Conservation (phyloP, 2,113 vertebrate genomes). For the Seriola dumerili region DNA sequence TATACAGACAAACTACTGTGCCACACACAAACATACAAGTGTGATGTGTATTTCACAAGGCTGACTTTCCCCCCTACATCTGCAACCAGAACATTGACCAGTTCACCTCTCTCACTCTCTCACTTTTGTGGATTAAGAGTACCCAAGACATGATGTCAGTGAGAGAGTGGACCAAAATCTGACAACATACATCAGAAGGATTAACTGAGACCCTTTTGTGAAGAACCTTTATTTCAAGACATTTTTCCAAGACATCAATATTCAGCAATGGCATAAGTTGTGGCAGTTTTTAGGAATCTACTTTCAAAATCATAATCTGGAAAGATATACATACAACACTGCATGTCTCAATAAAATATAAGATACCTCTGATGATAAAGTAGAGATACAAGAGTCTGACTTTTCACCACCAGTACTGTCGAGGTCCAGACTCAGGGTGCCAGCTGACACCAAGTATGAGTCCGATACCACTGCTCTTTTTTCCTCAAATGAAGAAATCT, state of each 20-base stretch:
- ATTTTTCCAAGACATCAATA: too few relatives aligned
- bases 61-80: slow-evolving; percentile 15
- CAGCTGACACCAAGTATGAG: neutral
- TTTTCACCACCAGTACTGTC: neutral
- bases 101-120: slow-evolving; percentile 13
- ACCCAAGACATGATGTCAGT: slow-evolving; percentile 4
- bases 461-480: neutral
- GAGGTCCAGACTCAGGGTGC: neutral
- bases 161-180: slow-evolving; percentile 6
- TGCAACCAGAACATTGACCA: slow-evolving; percentile 17
- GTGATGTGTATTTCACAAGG: neutral
- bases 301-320: neutral
- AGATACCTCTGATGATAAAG: neutral
- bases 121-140: slow-evolving; percentile 19
- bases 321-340: neutral
- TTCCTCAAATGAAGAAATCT: neutral
- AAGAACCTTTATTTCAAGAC: slow-evolving; percentile 19
- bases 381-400: neutral
- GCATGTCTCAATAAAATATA: neutral
- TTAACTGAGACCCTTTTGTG: slow-evolving; percentile 2
- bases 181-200: slow-evolving; percentile 25
- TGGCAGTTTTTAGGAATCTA: neutral
- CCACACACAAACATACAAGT: slow-evolving; percentile 34
- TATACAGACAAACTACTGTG: slow-evolving; percentile 42
- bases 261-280: neutral